These are phyloP conservation scores for Meriones unguiculatus DNA, from an alignment of 2,113 vertebrate genomes.

Conservation along the genomic window DNA sequence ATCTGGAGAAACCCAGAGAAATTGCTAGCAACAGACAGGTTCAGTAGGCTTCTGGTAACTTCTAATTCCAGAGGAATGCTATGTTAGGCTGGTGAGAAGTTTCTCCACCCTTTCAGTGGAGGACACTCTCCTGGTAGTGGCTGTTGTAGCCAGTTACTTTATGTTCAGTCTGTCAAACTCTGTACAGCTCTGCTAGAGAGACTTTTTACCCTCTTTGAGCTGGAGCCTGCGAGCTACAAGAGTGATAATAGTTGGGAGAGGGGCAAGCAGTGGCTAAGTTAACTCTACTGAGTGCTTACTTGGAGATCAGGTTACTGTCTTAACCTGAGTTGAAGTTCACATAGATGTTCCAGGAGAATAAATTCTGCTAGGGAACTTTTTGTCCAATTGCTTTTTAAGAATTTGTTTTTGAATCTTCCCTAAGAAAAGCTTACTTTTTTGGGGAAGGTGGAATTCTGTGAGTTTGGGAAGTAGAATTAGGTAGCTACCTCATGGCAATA, in stretches of 20 bases:
- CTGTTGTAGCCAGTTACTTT: neutral
- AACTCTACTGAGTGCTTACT: neutral
- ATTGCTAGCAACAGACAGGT: neutral
- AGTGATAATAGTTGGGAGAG: too few species aligned
- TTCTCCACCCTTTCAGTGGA: neutral
- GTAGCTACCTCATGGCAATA: neutral
- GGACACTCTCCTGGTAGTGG: neutral
- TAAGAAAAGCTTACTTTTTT: neutral
- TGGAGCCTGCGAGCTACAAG: too few species aligned
- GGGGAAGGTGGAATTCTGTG: neutral
- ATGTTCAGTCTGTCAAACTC: too few species aligned
- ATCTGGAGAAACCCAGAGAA: neutral
- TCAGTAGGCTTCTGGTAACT: neutral
- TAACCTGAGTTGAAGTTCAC: neutral
- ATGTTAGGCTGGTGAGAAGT: neutral
- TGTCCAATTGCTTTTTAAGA: slow-evolving; percentile 13
- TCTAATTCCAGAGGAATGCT: neutral
- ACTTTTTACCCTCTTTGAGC: neutral
- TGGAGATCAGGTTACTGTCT: neutral
- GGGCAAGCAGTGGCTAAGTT: neutral
- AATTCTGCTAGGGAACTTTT: slow-evolving; percentile 13
- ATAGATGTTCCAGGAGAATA: neutral
- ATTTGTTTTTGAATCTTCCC: neutral
- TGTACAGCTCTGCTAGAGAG: neutral
- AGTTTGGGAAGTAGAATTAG: neutral